A percentile compares a stretch with the other conserved stretches of the same genome.
Conservation (phyloP, 2,113 vertebrate species). For the Heterotis niloticus region DNA sequence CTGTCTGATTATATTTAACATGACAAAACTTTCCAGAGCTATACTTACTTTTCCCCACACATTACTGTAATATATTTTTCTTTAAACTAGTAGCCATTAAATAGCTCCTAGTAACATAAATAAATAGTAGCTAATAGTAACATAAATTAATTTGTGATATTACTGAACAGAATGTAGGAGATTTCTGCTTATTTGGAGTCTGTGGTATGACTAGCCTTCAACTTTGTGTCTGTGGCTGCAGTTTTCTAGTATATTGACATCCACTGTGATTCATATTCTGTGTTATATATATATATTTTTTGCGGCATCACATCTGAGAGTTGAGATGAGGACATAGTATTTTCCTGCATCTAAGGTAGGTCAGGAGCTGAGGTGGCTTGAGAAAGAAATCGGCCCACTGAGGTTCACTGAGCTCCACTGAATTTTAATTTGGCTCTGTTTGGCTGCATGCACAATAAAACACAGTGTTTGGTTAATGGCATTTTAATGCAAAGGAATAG, state of each 20-base stretch:
- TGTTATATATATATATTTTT: conserved; percentile 45
- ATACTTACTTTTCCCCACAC: too few species aligned
- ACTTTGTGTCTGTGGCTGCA: not conserved
- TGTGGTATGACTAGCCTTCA: conserved; percentile 17
- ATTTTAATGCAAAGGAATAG: not conserved
- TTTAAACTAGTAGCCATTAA: too few species aligned
- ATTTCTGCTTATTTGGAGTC: too few species aligned
- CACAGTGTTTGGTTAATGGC: conserved; percentile 17
- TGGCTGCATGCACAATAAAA: not conserved
- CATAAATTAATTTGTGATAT: too few species aligned
- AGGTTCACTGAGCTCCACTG: not conserved
- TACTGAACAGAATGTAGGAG: too few species aligned
- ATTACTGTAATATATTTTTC: too few species aligned
- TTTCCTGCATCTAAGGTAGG: conserved; percentile 41
- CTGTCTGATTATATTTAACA: too few species aligned
- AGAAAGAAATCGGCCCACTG: not conserved
- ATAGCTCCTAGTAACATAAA: too few species aligned
- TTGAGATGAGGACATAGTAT: conserved; percentile 43
- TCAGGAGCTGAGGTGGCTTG: not conserved
- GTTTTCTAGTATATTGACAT: too few species aligned
- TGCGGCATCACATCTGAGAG: conserved; percentile 40
- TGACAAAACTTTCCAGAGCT: too few species aligned
- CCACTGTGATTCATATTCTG: not conserved
- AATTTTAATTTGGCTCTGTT: not conserved
- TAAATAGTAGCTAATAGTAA: too few species aligned